A percentile compares a stretch with the other conserved stretches of the same genome.
Evolutionary conservation across 2,888 invertebrate species (phyloP).

Genomic region (Synanthedon formicaeformis): DNA sequence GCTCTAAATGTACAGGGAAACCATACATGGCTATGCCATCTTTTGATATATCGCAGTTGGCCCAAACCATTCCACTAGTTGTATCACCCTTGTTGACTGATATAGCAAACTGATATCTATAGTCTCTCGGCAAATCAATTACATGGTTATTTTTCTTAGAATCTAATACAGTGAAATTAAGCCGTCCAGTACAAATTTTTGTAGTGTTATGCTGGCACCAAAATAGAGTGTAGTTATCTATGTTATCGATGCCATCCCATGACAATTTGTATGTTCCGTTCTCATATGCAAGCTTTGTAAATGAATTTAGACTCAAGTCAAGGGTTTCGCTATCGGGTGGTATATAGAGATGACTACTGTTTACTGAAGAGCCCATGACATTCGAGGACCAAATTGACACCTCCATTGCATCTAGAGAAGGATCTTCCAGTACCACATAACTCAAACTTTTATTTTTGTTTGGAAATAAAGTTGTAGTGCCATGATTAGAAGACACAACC

Average conservation of each 20-base stretch:
- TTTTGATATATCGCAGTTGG: slow-evolving; percentile 73
- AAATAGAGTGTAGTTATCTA: slow-evolving; percentile 82
- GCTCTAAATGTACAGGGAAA: slow-evolving; percentile 45
- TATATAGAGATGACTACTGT: slow-evolving; percentile 71
- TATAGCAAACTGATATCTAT: slow-evolving; percentile 82
- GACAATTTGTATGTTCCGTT: slow-evolving; percentile 79
- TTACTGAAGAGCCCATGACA: slow-evolving; percentile 67
- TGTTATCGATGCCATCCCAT: slow-evolving; percentile 74
- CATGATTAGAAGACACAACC: slow-evolving; percentile 28
- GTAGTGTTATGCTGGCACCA: slow-evolving; percentile 74
- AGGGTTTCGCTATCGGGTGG: slow-evolving; percentile 64
- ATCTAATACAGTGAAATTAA: slow-evolving; percentile 49
- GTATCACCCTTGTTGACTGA: slow-evolving; percentile 77
- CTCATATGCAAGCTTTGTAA: slow-evolving; percentile 80
- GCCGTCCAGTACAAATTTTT: slow-evolving; percentile 67
- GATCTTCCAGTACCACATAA: slow-evolving; percentile 70
- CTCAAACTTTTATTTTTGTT: slow-evolving; percentile 70
- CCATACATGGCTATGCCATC: slow-evolving; percentile 68
- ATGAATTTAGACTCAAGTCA: slow-evolving; percentile 61
- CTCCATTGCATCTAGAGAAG: slow-evolving; percentile 48
- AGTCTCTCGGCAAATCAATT: slow-evolving; percentile 70
- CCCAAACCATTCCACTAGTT: slow-evolving; percentile 90
- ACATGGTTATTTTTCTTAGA: slow-evolving; percentile 60
- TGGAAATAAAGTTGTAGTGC: slow-evolving; percentile 37
- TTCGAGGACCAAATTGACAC: slow-evolving; percentile 74